Conservation (phyloP, 2,888 invertebrate genomes). For the Dichetophora obliterata region DNA sequence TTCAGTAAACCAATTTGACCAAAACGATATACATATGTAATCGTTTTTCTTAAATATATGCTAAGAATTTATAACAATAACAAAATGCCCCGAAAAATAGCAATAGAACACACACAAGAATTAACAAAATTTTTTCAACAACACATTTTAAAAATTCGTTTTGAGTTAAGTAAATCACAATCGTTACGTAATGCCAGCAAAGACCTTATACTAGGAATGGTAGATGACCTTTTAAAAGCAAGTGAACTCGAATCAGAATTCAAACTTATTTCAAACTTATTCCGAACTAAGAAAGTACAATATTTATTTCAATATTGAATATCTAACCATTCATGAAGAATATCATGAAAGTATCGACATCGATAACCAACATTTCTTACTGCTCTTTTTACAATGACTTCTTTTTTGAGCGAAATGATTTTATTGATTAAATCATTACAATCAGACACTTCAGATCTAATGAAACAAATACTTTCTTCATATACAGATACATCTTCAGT, state of each 20-base stretch:
- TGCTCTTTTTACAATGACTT: conserved; percentile 15
- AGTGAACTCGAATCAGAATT: conserved; percentile 16
- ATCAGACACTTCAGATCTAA: neutral
- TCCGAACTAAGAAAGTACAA: neutral
- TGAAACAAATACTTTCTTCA: conserved; percentile 15
- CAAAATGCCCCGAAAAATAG: neutral
- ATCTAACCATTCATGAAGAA: conserved; percentile 27
- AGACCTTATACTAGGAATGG: neutral
- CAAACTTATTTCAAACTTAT: conserved; percentile 22
- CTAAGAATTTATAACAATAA: conserved; percentile 7
- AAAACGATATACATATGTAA: neutral
- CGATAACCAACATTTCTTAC: conserved; percentile 9
- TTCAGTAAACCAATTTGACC: neutral
- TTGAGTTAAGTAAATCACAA: neutral
- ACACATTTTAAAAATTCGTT: neutral
- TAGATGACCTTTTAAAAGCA: neutral
- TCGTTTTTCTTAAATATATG: conserved; percentile 28
- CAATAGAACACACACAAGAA: neutral
- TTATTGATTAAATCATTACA: neutral
- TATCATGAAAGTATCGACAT: conserved; percentile 14
- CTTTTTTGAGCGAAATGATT: conserved; percentile 11
- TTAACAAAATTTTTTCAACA: conserved; percentile 15
- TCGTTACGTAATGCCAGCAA: neutral
- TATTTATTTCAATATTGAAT: conserved; percentile 22
- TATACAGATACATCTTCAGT: neutral